Base-by-base conservation (phyloP, 2,797 vertebrate genomes). In the Bovichtus diacanthus region DNA sequence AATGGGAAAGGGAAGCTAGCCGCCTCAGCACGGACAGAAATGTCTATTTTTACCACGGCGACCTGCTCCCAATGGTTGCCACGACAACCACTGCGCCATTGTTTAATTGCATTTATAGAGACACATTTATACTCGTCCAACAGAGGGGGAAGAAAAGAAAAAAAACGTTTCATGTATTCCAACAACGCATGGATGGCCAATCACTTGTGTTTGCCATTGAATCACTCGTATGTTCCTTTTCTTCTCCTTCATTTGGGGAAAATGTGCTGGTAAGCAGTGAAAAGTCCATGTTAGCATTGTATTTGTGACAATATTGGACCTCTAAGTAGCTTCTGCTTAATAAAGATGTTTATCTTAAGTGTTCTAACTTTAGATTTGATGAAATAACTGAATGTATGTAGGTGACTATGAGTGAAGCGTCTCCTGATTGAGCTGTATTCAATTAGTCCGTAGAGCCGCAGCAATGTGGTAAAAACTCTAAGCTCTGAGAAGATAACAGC, bases 11-110 rank as follows among this genome's bases (percentile, higher is more conserved):
- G 54, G 41, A 78, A 72, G 55, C 62, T 61, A 34, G 51, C 62
- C 1, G 25, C 58, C 44, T 46, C 7, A 12, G 11, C 75, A 50
- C 64, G 74, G 64, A 66, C 54, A 76, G 63, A 68, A 47, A 55
- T 50, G 47, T 76, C 81, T 90, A 90, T 88, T 90, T 89, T 87
- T 85, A 82, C 59, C 64, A 36, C 5, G 2, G n/a, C n/a, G 23
- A 68, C 74, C 82, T 55, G 51, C 58, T 86, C 81, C 56, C 31
- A 5, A 58, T 58, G 51, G 88, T 92, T 89, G 64, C 86, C 81
- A 86, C 49, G 87, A 87, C 87, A 87, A 90, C 88, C 46, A n/a
- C 73, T 59, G 67, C 5, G 15, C 70, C 78, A 83, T 70, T 77
- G 70, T 86, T 88, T 82, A 78, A 80, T 78, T 59, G 67, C 61